Conservation (phyloP, 1,140 invertebrate species). For the Drosophila ambigua region DNA sequence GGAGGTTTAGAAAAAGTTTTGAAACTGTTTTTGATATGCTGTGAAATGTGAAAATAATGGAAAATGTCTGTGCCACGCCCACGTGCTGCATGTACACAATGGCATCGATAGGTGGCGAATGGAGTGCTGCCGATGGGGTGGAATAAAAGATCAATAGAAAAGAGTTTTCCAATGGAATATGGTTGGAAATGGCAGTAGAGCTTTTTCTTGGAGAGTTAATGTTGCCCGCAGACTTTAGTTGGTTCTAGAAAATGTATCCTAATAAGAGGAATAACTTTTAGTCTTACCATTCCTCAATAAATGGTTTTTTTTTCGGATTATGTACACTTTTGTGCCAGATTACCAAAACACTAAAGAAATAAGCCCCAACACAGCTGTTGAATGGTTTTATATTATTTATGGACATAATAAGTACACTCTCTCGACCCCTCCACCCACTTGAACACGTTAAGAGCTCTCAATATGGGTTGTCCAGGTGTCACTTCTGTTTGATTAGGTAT, state of each 20-base stretch:
- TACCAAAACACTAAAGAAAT: not conserved
- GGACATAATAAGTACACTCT: constrained; percentile 5
- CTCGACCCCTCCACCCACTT: not conserved
- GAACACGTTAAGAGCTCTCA: constrained; percentile 11
- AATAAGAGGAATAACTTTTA: no score
- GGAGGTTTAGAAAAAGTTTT: constrained; percentile 6
- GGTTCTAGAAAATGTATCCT: no score
- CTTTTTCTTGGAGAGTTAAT: not conserved
- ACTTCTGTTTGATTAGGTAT: constrained; percentile 28
- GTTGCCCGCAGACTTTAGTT: not conserved
- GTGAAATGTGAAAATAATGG: constrained; percentile 10
- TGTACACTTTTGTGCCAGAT: not conserved
- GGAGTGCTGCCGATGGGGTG: no score
- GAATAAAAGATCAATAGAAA: no score
- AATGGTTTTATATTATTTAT: constrained; percentile 26
- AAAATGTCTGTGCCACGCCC: not conserved
- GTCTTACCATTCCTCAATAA: no score
- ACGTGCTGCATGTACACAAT: no score
- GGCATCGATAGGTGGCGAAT: no score
- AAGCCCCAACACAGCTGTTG: constrained; percentile 7
- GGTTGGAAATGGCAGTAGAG: no score
- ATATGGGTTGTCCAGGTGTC: constrained; percentile 18
- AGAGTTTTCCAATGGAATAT: no score
- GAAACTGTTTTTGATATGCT: constrained; percentile 16
- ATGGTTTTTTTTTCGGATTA: no score